Conservation (phyloP, 92 coral and sea anemone species). For the Phenganax marumi region DNA sequence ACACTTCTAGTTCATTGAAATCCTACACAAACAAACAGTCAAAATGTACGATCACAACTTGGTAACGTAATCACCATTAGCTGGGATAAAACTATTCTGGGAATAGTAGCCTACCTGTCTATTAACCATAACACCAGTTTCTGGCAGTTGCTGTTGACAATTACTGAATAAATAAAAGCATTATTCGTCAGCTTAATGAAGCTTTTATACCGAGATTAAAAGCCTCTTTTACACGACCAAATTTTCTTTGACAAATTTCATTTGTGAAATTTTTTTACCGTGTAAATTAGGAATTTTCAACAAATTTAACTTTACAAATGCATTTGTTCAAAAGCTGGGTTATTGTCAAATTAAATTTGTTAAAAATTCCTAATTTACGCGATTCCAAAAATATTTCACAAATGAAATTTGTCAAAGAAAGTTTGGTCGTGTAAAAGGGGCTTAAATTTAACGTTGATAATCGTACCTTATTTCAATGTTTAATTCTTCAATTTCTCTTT, state of each 20-base stretch:
- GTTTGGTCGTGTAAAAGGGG: too few species aligned
- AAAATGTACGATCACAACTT: neutral
- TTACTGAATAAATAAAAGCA: constrained; percentile 51
- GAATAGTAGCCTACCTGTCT: constrained; percentile 75
- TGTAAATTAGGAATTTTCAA: too few species aligned
- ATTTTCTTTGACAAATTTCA: too few species aligned
- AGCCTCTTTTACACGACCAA: too few species aligned
- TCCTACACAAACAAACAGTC: constrained; percentile 39
- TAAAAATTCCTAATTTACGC: too few species aligned
- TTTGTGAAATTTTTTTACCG: too few species aligned
- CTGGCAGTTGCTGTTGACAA: constrained; percentile 96
- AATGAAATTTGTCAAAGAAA: too few species aligned
- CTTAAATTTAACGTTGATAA: neutral
- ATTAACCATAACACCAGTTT: constrained; percentile 90
- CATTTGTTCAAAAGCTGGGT: too few species aligned
- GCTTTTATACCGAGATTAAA: neutral
- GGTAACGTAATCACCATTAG: neutral
- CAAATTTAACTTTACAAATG: too few species aligned
- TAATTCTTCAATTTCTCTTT: constrained; percentile 72
- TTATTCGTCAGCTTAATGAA: neutral
- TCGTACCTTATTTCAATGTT: constrained; percentile 78
- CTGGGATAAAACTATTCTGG: too few species aligned
- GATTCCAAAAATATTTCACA: too few species aligned
- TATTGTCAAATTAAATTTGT: too few species aligned
- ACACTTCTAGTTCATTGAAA: constrained; percentile 71